Percentiles rank a stretch among this genome's conserved stretches.
Evolutionary conservation across 2,888 invertebrate species (phyloP).

Genomic region (Andrena trimmerana): DNA sequence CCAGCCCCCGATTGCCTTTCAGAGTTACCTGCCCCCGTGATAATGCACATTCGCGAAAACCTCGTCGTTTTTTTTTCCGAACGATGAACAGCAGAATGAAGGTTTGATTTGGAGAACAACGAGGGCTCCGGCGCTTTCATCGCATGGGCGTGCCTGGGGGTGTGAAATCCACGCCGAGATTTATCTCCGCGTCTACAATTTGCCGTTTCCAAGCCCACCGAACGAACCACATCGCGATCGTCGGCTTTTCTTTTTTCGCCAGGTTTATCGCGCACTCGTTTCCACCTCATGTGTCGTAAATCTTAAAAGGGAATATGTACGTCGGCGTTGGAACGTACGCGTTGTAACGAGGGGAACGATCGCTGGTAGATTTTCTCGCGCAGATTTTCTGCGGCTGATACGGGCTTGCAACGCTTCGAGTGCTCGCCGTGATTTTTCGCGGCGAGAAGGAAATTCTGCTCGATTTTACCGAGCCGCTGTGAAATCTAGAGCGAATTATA

Average conservation of each 20-base stretch:
- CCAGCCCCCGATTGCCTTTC: neutral
- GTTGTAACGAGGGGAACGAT: constrained; percentile 33
- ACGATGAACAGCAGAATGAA: neutral
- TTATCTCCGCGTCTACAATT: constrained; percentile 76
- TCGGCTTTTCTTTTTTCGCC: constrained; percentile 8
- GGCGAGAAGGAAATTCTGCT: neutral
- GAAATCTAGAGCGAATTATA: constrained; percentile 41
- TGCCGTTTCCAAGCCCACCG: constrained; percentile 64
- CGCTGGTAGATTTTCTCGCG: neutral
- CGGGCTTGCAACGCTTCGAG: neutral
- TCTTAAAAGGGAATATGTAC: constrained; percentile 58
- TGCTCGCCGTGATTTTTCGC: neutral
- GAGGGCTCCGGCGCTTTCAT: constrained; percentile 9
- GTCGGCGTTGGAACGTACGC: constrained; percentile 17
- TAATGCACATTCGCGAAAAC: neutral
- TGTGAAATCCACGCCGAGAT: constrained; percentile 75
- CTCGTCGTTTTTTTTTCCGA: neutral
- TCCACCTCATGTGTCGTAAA: constrained; percentile 63
- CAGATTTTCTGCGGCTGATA: constrained; percentile 27
- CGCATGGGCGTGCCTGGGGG: constrained; percentile 67
- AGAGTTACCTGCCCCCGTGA: neutral
- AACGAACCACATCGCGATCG: constrained; percentile 47
- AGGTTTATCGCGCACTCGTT: constrained; percentile 46
- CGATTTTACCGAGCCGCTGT: constrained; percentile 6
- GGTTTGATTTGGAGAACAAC: neutral